Conservation (phyloP, 2,888 invertebrate genomes). For the Cataglyphis altisquamis region DNA sequence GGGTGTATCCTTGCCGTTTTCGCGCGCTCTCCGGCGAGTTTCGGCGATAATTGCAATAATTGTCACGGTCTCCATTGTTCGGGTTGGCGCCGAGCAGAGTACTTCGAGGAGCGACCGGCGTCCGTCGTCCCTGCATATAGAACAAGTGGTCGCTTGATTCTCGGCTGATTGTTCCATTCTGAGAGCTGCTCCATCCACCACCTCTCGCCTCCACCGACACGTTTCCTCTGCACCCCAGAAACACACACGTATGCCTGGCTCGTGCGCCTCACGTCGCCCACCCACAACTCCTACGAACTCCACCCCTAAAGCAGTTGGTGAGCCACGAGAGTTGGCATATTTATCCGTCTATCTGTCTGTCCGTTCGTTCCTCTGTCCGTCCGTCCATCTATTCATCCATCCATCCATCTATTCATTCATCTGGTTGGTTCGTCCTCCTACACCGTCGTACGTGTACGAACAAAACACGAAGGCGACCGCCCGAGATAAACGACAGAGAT, state of each 20-base stretch:
- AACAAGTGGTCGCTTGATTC: constrained; percentile 86
- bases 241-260: constrained; percentile 67
- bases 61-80: constrained; percentile 82
- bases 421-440: constrained; percentile 26
- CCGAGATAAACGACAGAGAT: constrained; percentile 47
- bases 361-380: constrained; percentile 41
- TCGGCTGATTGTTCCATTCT: constrained; percentile 86
- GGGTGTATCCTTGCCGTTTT: constrained; percentile 69
- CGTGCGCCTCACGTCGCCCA: constrained; percentile 59
- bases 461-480: constrained; percentile 50
- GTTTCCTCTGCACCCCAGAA: constrained; percentile 66
- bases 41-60: constrained; percentile 84
- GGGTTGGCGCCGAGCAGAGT: constrained; percentile 67
- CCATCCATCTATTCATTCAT: constrained; percentile 42
- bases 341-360: constrained; percentile 45
- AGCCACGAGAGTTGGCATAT: constrained; percentile 41
- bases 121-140: constrained; percentile 79
- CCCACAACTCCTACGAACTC: constrained; percentile 60
- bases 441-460: constrained; percentile 35
- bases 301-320: constrained; percentile 61
- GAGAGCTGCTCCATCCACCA: constrained; percentile 78
- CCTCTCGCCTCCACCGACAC: constrained; percentile 40
- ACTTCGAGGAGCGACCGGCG: constrained; percentile 80
- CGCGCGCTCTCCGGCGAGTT: constrained; percentile 63
- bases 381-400: constrained; percentile 27